Conservation (phyloP, 2,888 invertebrate genomes). For the Tipula unca region DNA sequence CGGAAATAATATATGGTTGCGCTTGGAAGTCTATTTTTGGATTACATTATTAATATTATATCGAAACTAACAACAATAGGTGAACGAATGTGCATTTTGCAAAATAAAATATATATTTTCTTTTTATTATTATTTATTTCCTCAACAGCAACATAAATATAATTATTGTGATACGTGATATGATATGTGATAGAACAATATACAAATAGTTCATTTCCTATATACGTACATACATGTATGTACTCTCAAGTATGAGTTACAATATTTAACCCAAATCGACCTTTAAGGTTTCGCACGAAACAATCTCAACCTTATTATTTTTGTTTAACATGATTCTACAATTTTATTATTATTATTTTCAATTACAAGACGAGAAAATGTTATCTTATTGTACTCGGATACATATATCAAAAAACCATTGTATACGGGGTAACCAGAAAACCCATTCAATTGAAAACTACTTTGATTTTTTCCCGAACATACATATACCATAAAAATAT, state of each 20-base stretch:
- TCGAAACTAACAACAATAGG: not conserved
- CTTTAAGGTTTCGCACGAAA: not conserved
- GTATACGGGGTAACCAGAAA: not conserved
- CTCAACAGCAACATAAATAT: not conserved
- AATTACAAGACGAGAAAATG: not conserved
- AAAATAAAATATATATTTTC: not conserved
- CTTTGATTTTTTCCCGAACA: constrained; percentile 9
- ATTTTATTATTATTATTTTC: not conserved
- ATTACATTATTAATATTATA: not conserved
- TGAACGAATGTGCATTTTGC: not conserved
- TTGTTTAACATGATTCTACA: not conserved
- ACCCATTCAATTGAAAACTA: constrained; percentile 8
- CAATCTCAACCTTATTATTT: not conserved
- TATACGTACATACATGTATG: not conserved
- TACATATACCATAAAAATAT: not conserved
- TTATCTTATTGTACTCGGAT: not conserved
- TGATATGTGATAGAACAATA: not conserved
- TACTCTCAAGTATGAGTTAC: not conserved
- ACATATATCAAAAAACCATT: not conserved
- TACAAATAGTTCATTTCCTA: not conserved
- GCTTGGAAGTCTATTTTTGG: not conserved
- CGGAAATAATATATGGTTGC: constrained; percentile 8
- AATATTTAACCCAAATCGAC: not conserved
- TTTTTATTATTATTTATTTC: not conserved
- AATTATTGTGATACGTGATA: not conserved